Evolutionary conservation across 1,140 invertebrate species (phyloP).

Genomic region (Leucophenga varia): DNA sequence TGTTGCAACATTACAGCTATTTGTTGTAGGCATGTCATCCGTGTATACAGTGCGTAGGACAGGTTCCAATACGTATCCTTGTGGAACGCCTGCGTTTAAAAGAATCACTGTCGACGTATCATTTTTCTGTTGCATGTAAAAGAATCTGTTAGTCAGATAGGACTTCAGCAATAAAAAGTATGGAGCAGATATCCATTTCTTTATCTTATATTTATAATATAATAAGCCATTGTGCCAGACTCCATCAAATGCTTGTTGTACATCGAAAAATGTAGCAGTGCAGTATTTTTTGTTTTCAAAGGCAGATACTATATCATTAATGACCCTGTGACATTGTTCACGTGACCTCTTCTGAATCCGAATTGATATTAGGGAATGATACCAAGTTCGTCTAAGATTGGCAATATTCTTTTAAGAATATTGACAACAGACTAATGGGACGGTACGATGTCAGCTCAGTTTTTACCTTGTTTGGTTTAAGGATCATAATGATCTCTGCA

Average conservation of each 20-base stretch:
- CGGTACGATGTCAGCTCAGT: no score
- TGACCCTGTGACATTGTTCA: slow-evolving; percentile 26
- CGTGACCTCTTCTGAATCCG: slow-evolving; percentile 27
- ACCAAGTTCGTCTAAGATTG: slow-evolving; percentile 5
- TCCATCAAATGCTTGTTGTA: slow-evolving; percentile 38
- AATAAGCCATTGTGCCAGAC: slow-evolving; percentile 43
- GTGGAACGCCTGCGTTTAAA: no score
- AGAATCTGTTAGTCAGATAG: slow-evolving; percentile 19
- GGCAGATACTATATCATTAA: slow-evolving; percentile 12
- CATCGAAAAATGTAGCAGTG: slow-evolving; percentile 31
- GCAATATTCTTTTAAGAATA: slow-evolving; percentile 24
- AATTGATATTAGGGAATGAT: slow-evolving; percentile 12
- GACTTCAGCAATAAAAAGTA: no score
- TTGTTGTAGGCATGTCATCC: background rate
- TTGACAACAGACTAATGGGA: slow-evolving; percentile 16
- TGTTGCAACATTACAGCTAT: background rate
- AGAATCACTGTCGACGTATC: background rate
- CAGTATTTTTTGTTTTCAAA: slow-evolving; percentile 34
- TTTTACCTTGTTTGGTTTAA: no score
- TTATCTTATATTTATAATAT: slow-evolving; percentile 29
- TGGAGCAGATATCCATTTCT: slow-evolving; percentile 1
- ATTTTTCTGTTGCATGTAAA: slow-evolving; percentile 22
- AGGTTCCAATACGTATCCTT: no score
- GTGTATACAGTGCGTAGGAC: slow-evolving; percentile 2
- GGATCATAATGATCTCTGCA: no score